Base-by-base conservation (phyloP, 2,797 vertebrate species). In the Clangula hyemalis region DNA sequence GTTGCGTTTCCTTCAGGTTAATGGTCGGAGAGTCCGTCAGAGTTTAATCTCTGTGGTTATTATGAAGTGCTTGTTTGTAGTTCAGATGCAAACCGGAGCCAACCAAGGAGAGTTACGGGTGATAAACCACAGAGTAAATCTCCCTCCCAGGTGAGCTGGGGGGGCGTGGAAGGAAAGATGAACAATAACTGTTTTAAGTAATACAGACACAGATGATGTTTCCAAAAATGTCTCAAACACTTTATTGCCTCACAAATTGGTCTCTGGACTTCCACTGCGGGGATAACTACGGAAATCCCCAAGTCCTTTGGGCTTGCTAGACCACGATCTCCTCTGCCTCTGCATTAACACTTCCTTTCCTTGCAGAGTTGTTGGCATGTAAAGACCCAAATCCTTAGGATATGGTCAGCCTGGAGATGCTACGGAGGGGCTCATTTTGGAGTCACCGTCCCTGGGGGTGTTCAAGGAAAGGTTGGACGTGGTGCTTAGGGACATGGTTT, bases 1-100 rank as follows among this genome's bases (percentile, higher is more conserved):
- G 77, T 97, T 95, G 82, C 78, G 73, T 93, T 97, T 97, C 95
- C 94, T 97, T 96, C 97, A 97, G 92, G 97, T 97, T 97, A 96
- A 96, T 96, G 97, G 96, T 95, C 95, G 95, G 92, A 97, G 82
- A 93, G 93, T 71, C 90, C 36, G 61, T 27, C 92, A 76, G 90
- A 93, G 75, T 95, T 96, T 96, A 97, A 97, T 97, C 89, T 94
- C 94, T 93, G 85, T 14, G 24, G 91, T 94, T 96, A 97, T 97
- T 97, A 96, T 25, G 65, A 97, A 98, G 83, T 79, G 79, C 84
- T 96, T 95, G 87, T 94, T 97, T 97, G 96, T 97, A 6, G 25
- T 96, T 97, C 96, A 97, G 97, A 96, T 71, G 73, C 75, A 95
- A 93, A 97, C 92, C 22, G 12, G 80, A 96, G 88, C 93, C 91